A percentile compares a stretch with the other conserved stretches of the same genome.
Evolutionary conservation across 2,113 vertebrate species (phyloP).

Genomic region (Peromyscus californicus): DNA sequence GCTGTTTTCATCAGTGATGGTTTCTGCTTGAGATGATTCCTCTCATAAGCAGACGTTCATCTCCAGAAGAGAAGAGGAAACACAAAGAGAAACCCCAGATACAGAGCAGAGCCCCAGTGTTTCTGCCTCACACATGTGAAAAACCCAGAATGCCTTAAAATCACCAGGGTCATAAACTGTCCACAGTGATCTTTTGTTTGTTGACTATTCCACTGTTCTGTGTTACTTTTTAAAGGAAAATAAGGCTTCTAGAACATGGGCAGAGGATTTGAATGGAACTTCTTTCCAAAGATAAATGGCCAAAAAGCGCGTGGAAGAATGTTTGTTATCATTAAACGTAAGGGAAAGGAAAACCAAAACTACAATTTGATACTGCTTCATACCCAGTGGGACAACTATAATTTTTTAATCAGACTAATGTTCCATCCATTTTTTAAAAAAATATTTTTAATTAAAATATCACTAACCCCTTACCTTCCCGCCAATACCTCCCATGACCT

Average conservation of each 20-base stretch:
- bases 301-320: background rate
- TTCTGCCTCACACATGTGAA: background rate
- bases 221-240: background rate
- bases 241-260: background rate
- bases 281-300: constrained; percentile 26
- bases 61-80: background rate
- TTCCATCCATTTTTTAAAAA: background rate
- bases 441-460: background rate
- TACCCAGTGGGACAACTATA: background rate
- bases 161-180: background rate
- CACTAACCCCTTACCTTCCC: background rate
- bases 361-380: constrained; percentile 25
- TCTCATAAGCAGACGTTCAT: background rate
- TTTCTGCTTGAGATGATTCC: background rate
- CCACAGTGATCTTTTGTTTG: background rate
- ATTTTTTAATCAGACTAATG: constrained; percentile 1
- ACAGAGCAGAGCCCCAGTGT: background rate
- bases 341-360: constrained; percentile 41
- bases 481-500: background rate
- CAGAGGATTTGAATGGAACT: constrained; percentile 41
- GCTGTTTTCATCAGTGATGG: background rate
- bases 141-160: background rate
- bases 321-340: background rate
- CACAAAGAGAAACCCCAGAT: background rate
- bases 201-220: background rate